Conservation (phyloP, 2,888 invertebrate genomes). For the Heliconius charithonia region DNA sequence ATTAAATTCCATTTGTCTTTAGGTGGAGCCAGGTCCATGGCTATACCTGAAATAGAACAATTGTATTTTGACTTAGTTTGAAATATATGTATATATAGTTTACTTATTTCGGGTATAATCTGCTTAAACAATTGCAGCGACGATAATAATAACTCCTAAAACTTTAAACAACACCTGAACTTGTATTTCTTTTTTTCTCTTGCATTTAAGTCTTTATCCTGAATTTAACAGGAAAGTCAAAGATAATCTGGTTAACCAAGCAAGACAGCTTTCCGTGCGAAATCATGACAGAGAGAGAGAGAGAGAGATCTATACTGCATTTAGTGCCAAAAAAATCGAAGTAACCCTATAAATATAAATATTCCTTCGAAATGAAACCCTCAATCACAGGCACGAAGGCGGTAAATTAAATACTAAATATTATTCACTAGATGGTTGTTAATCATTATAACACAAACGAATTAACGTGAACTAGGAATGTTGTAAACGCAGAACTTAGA, state of each 20-base stretch:
- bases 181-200: too few relatives aligned
- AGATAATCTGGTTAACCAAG: too few relatives aligned
- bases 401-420: neutral
- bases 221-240: too few relatives aligned
- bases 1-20: slow-evolving; percentile 91
- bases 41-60: slow-evolving; percentile 62
- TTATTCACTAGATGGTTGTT: neutral
- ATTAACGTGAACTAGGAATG: neutral
- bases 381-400: neutral
- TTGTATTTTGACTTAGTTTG: neutral
- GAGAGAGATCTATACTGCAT: neutral
- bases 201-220: too few relatives aligned
- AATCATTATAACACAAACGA: neutral
- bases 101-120: too few relatives aligned
- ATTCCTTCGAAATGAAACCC: neutral
- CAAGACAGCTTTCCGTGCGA: too few relatives aligned
- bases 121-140: too few relatives aligned
- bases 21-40: slow-evolving; percentile 89
- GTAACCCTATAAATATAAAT: slow-evolving; percentile 1
- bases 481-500: neutral
- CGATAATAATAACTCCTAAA: too few relatives aligned
- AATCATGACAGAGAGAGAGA: too few relatives aligned
- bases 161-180: too few relatives aligned
- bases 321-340: neutral
- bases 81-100: neutral